Evolutionary conservation across 2,113 vertebrate species (phyloP), one percentile per base, ranked within the genome.

Genomic region (Stigmatopora nigra): DNA sequence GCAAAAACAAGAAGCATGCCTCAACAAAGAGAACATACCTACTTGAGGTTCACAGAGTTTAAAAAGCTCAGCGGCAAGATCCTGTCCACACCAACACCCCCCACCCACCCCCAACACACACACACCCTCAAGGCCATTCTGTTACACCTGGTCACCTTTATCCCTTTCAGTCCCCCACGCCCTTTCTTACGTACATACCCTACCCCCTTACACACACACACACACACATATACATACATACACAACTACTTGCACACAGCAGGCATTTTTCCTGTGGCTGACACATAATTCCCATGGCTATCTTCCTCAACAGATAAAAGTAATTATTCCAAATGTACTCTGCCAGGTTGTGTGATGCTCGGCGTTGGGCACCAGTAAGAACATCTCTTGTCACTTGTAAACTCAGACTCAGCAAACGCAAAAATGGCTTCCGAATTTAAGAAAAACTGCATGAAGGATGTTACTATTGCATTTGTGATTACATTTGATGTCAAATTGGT

Each of bases 271-370:
- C 79, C 75, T 55, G 72, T 78, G 79, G 81, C 77, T 72, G 77
- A 72, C 67, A 60, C 67, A 61, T 70, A 75, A 67, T 78, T 77
- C 82, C 71, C 56, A 47, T 63, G 71, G 78, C 77, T 78, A 84
- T 77, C 84, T 85, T 80, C 75, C 78, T 70, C 70, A 72, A 67
- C 74, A 78, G 82, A 86, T 83, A 85, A 85, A 85, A 84, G 71
- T 84, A 83, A 88, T 87, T 86, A 87, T 92, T 91, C 75, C 91
- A 91, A 92, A 92, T 93, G 89, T 92, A 91, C 89, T 82, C 70
- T 83, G 82, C 86, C 84, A 84, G 83, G 71, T 81, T 68, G 82
- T 76, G 78, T 84, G 76, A 84, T 85, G 82, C 78, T 82, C 79
- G 72, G 77, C 70, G 78, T 72, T 75, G 73, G 75, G 71, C 76